Percentiles rank a stretch among this genome's conserved stretches.
phyloP scores from a whole-genome alignment of 37 sponge, comb jelly and placozoan genomes.

The Hexactinellida sp. region DNA sequence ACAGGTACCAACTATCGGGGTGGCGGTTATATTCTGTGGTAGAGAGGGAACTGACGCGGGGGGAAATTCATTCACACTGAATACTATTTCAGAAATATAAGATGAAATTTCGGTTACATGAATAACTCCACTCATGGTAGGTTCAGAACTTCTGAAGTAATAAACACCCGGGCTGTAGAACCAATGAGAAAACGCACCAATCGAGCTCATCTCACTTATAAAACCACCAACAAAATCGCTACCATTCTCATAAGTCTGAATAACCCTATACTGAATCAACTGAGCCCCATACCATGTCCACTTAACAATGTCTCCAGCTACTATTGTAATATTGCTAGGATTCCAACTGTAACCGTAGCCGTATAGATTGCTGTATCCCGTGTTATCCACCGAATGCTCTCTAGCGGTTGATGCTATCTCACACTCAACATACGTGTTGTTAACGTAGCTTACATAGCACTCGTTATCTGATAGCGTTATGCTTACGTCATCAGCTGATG shows the following conservation, averaged over 20 bases:
- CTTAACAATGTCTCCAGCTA: background rate
- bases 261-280: background rate
- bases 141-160: background rate
- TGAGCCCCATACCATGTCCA: background rate
- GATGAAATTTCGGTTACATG: background rate
- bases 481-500: background rate
- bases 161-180: background rate
- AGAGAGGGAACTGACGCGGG: background rate
- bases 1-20: background rate
- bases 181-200: background rate
- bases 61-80: background rate
- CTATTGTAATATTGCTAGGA: background rate
- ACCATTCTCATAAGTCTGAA: background rate
- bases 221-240: background rate
- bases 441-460: background rate
- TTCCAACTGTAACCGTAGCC: slow-evolving; percentile 11
- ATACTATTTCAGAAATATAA: background rate
- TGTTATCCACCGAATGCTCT: background rate
- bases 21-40: background rate
- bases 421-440: background rate
- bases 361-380: background rate
- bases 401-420: background rate
- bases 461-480: background rate
- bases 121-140: background rate
- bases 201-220: background rate